These are phyloP conservation scores for Bos indicus DNA, from an alignment of 2,113 vertebrate genomes.

Conservation along the genomic window DNA sequence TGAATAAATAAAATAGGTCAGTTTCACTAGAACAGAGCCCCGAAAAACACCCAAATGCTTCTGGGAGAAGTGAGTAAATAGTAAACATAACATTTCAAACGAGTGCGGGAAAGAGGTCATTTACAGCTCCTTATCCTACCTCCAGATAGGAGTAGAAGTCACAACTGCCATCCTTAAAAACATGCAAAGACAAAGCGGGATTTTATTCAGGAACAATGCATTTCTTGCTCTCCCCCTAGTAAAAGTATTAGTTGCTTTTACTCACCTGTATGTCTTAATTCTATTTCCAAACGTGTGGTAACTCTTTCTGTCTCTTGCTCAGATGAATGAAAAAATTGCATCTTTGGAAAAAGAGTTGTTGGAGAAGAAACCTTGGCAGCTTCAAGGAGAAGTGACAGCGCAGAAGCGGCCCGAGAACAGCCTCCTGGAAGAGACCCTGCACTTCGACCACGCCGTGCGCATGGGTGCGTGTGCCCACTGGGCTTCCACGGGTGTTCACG, in stretches of 20 bases:
- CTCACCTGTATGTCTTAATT: not conserved
- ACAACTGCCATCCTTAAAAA: not conserved
- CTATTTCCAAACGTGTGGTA: not conserved
- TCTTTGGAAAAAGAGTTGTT: constrained; percentile 89
- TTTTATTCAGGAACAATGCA: not conserved
- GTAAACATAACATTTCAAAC: not conserved
- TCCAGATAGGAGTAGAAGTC: not conserved
- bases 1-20: not conserved
- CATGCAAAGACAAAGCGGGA: not conserved
- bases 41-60: not conserved
- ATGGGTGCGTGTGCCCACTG: constrained; percentile 78
- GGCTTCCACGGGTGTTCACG: too few species aligned
- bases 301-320: not conserved
- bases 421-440: constrained; percentile 91
- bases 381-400: constrained; percentile 91
- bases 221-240: not conserved
- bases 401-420: constrained; percentile 96
- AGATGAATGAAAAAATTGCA: constrained; percentile 93
- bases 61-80: not conserved
- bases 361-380: constrained; percentile 94
- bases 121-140: not conserved
- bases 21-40: not conserved
- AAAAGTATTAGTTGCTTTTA: not conserved
- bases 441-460: constrained; percentile 91
- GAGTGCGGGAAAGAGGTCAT: not conserved